Evolutionary conservation across 2,888 invertebrate species (phyloP).

Genomic region (Aelia acuminata): DNA sequence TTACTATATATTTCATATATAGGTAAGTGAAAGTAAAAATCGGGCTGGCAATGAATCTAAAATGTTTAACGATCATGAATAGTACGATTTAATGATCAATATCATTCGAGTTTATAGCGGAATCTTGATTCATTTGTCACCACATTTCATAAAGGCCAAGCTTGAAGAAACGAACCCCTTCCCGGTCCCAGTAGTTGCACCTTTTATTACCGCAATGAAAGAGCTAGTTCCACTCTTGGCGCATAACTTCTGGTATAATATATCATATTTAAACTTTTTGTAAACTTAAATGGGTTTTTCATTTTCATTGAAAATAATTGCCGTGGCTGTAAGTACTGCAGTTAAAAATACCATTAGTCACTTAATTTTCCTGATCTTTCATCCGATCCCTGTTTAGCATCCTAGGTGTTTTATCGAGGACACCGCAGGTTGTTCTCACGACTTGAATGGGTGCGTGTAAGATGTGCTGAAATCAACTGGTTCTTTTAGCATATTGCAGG

Average conservation of each 20-base stretch:
- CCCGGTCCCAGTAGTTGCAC: neutral
- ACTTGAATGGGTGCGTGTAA: too few species aligned
- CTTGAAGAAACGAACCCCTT: neutral
- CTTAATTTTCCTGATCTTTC: too few species aligned
- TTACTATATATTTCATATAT: too few species aligned
- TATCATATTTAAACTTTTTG: neutral
- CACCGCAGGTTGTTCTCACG: too few species aligned
- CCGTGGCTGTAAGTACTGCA: too few species aligned
- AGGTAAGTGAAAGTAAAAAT: too few species aligned
- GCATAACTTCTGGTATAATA: neutral
- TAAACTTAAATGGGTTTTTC: neutral
- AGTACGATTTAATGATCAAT: slow-evolving; percentile 38
- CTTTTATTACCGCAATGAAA: slow-evolving; percentile 8
- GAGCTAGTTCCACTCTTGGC: neutral
- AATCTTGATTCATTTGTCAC: slow-evolving; percentile 8
- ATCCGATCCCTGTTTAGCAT: too few species aligned
- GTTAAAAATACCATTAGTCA: too few species aligned
- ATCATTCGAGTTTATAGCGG: slow-evolving; percentile 11
- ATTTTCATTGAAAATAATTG: neutral
- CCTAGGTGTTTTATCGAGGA: too few species aligned
- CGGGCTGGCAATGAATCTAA: neutral
- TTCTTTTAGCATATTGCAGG: too few species aligned
- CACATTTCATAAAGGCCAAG: slow-evolving; percentile 33
- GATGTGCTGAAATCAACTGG: too few species aligned
- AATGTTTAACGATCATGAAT: slow-evolving; percentile 8